A percentile compares a stretch with the other conserved stretches of the same genome.
Evolutionary conservation across 2,113 vertebrate genomes (phyloP).

Genomic region (Amblyopsis rosae): DNA sequence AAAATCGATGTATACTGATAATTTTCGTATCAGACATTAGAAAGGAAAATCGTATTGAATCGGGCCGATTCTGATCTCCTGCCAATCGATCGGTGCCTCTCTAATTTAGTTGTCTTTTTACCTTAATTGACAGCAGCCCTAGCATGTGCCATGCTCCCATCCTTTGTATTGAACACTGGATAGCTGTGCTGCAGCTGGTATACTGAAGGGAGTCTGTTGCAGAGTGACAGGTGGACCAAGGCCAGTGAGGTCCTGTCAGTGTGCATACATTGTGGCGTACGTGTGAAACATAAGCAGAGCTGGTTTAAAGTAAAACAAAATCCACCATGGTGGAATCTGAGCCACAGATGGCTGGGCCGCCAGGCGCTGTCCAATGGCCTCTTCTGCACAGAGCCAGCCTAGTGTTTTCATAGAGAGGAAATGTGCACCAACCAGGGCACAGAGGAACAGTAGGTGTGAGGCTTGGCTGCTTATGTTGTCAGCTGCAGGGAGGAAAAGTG

Average conservation of each 20-base stretch:
- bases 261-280: not conserved
- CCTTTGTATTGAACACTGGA: not conserved
- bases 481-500: too few species aligned
- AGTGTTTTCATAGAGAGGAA: not conserved
- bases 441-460: too few species aligned
- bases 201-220: not conserved
- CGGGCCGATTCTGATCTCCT: too few species aligned
- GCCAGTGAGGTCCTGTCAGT: not conserved
- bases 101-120: not conserved
- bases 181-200: not conserved
- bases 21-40: too few species aligned
- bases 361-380: not conserved
- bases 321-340: not conserved
- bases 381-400: not conserved
- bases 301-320: not conserved
- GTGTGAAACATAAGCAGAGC: not conserved
- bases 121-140: too few species aligned
- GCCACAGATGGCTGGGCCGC: not conserved
- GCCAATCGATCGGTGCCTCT: not conserved
- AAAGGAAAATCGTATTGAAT: too few species aligned
- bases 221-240: constrained; percentile 3
- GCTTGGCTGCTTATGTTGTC: too few species aligned
- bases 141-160: not conserved
- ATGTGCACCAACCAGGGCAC: not conserved
- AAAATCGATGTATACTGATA: too few species aligned